Evolutionary conservation across 2,797 vertebrate species (phyloP).

Genomic region (Mormyrus hasselquistii): DNA sequence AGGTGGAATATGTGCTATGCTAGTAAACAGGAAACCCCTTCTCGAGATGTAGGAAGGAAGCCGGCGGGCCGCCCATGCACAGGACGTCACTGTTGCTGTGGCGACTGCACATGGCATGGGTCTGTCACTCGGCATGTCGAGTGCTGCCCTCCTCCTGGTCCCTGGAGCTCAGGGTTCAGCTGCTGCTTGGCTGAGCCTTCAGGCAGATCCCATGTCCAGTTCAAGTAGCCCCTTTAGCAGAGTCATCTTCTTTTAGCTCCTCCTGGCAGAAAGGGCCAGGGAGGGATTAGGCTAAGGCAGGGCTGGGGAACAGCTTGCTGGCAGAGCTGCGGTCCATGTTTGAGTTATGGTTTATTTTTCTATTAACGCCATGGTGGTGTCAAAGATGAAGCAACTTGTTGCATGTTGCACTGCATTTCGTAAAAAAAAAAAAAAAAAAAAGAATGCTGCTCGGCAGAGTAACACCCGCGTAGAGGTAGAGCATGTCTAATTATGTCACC

Average conservation of each 20-base stretch:
- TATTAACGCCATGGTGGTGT: not conserved
- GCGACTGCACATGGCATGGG: not conserved
- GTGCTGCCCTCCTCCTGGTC: slow-evolving; percentile 48
- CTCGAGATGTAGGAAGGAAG: not conserved
- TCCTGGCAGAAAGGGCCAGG: not conserved
- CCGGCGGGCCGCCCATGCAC: not conserved
- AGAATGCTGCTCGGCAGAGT: not conserved
- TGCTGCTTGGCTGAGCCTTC: slow-evolving; percentile 47
- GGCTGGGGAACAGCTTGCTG: not conserved
- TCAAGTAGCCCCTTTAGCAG: slow-evolving; percentile 46
- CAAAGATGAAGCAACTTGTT: not conserved
- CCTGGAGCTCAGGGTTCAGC: slow-evolving; percentile 43
- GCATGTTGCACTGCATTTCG: not conserved
- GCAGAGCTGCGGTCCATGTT: not conserved
- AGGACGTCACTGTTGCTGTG: not conserved
- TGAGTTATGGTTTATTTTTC: not conserved
- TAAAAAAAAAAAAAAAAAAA: not conserved
- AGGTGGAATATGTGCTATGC: not conserved
- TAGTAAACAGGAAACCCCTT: slow-evolving; percentile 1
- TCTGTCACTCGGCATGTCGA: slow-evolving; percentile 38
- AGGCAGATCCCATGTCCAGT: slow-evolving; percentile 48
- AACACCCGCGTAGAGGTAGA: not conserved
- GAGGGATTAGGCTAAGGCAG: not conserved
- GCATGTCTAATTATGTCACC: not conserved
- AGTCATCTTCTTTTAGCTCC: not conserved